phyloP scores from a whole-genome alignment of 2,797 vertebrate genomes.

The Cyprinella venusta region DNA sequence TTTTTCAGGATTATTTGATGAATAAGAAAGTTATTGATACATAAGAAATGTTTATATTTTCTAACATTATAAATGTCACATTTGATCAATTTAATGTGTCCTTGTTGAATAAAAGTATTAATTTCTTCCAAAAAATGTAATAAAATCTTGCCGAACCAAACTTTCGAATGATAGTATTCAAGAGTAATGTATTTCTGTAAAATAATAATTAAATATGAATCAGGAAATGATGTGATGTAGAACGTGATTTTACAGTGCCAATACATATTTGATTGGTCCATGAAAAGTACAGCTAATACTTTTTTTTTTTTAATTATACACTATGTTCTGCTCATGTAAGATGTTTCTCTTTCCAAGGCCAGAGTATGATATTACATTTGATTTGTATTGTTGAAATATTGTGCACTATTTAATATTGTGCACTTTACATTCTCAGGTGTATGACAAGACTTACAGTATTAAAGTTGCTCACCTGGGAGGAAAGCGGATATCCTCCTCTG shows the following conservation, averaged over 20 bases:
- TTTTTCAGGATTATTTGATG: neutral
- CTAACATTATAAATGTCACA: no score
- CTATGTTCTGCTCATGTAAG: no score
- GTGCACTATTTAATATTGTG: neutral
- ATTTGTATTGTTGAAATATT: neutral
- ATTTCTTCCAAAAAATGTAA: no score
- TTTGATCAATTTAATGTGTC: neutral
- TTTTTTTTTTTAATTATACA: neutral
- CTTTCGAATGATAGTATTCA: neutral
- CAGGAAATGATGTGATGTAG: no score
- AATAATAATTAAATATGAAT: neutral
- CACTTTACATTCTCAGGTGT: neutral
- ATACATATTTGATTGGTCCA: neutral
- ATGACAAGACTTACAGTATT: neutral
- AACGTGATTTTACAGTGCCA: neutral
- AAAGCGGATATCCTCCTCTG: conserved; percentile 81
- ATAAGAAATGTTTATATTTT: no score
- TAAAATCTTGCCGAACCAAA: neutral
- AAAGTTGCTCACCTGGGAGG: conserved; percentile 78
- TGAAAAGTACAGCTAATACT: neutral
- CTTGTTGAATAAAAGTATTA: neutral
- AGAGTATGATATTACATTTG: neutral
- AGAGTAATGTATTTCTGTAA: neutral
- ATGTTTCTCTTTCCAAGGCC: no score
- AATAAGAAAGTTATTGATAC: neutral